These are phyloP conservation scores for Callimorpha dominula DNA, from an alignment of 2,888 invertebrate genomes.

Conservation along the genomic window DNA sequence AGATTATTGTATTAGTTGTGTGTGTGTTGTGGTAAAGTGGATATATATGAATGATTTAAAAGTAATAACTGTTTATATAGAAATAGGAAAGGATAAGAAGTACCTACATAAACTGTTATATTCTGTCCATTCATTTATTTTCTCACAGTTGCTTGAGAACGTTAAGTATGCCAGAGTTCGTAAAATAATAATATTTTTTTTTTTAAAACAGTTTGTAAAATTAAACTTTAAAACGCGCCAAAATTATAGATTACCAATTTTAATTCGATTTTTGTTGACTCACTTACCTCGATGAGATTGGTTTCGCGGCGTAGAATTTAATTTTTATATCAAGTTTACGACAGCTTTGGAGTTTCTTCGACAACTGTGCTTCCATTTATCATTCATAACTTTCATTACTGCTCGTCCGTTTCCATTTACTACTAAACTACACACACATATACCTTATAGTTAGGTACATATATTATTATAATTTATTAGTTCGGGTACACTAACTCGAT, in stretches of 20 bases:
- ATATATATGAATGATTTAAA: not conserved
- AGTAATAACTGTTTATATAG: not conserved
- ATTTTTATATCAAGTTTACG: constrained; percentile 44
- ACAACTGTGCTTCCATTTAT: constrained; percentile 64
- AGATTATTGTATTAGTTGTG: too few relatives aligned
- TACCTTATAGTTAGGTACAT: constrained; percentile 41
- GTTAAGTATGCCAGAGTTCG: too few relatives aligned
- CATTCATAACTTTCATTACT: constrained; percentile 66
- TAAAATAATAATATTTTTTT: too few relatives aligned
- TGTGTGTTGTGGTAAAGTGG: not conserved
- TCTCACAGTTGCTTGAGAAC: too few relatives aligned
- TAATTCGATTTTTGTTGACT: not conserved
- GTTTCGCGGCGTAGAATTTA: constrained; percentile 27
- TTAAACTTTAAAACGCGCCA: too few relatives aligned
- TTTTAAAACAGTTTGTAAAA: too few relatives aligned
- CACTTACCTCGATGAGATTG: not conserved
- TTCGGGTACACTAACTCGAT: constrained; percentile 70
- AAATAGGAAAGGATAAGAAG: too few relatives aligned
- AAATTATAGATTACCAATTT: too few relatives aligned
- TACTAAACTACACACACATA: constrained; percentile 30
- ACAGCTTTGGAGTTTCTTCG: constrained; percentile 50
- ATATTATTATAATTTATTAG: constrained; percentile 71
- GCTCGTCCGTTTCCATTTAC: constrained; percentile 54
- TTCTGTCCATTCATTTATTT: too few relatives aligned
- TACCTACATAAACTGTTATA: too few relatives aligned